A percentile compares a stretch with the other conserved stretches of the same genome.
These are phyloP conservation scores for Malacoctenus gilli DNA, from an alignment of 2,797 vertebrate genomes.

Conservation along the genomic window DNA sequence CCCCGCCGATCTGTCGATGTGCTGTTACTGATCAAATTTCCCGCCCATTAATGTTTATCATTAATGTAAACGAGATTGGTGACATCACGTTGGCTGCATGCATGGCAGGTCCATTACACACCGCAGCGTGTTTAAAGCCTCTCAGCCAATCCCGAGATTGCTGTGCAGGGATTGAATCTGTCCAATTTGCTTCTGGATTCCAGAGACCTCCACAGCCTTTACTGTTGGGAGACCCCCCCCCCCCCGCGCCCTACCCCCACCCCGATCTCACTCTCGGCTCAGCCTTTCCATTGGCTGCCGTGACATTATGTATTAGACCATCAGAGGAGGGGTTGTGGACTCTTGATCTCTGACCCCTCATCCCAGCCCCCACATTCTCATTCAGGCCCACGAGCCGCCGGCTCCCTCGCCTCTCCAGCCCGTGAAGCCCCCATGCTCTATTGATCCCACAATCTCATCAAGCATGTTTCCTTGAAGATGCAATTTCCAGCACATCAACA, in stretches of 20 bases:
- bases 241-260: too few species aligned
- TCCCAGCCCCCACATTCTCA: slow-evolving; percentile 63
- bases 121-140: slow-evolving; percentile 40
- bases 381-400: slow-evolving; percentile 62
- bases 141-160: slow-evolving; percentile 36
- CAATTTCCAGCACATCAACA: slow-evolving; percentile 82
- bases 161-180: slow-evolving; percentile 58
- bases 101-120: slow-evolving; percentile 48
- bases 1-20: slow-evolving; percentile 2
- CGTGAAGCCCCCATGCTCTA: slow-evolving; percentile 66
- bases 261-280: slow-evolving; percentile 13
- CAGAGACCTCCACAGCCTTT: slow-evolving; percentile 47
- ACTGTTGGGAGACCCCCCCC: slow-evolving; percentile 26
- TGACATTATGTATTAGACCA: slow-evolving; percentile 75
- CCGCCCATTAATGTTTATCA: slow-evolving; percentile 47
- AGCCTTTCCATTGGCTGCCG: slow-evolving; percentile 50
- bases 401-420: slow-evolving; percentile 41
- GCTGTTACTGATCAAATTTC: slow-evolving; percentile 46
- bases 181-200: slow-evolving; percentile 65
- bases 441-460: slow-evolving; percentile 83
- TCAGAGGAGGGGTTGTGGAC: slow-evolving; percentile 61
- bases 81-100: slow-evolving; percentile 48
- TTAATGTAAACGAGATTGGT: slow-evolving; percentile 59
- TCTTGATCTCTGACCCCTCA: slow-evolving; percentile 36
- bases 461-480: slow-evolving; percentile 83